phyloP scores from a whole-genome alignment of 2,888 invertebrate species.

The Brachypterus glaber region DNA sequence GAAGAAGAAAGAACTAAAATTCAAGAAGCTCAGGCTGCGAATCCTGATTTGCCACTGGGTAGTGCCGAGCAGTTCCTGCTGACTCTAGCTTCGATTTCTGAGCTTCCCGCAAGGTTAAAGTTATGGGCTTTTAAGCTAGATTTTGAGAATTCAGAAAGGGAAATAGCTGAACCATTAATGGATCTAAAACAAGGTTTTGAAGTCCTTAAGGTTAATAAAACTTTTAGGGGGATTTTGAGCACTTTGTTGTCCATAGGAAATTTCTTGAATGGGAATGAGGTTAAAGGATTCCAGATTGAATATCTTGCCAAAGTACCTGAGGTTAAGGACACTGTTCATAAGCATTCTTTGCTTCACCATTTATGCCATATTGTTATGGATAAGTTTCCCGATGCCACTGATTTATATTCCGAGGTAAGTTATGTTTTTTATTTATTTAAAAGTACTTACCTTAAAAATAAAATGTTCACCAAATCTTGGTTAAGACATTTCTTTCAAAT shows the following conservation, averaged over 20 bases:
- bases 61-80: slow-evolving; percentile 98
- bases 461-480: too few species aligned
- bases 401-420: slow-evolving; percentile 91
- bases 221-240: slow-evolving; percentile 90
- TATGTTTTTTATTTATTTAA: slow-evolving; percentile 2
- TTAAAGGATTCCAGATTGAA: slow-evolving; percentile 95
- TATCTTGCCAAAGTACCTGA: slow-evolving; percentile 96
- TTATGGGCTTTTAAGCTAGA: slow-evolving; percentile 99
- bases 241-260: slow-evolving; percentile 92
- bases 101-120: slow-evolving; percentile 83
- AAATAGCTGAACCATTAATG: slow-evolving; percentile 97
- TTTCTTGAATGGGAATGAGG: slow-evolving; percentile 86
- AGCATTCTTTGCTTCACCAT: slow-evolving; percentile 95
- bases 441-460: too few species aligned
- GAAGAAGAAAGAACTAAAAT: slow-evolving; percentile 92
- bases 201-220: slow-evolving; percentile 80
- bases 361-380: slow-evolving; percentile 96
- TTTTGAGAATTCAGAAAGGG: slow-evolving; percentile 94
- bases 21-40: slow-evolving; percentile 87
- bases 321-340: slow-evolving; percentile 98
- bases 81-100: slow-evolving; percentile 90
- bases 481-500: too few species aligned
- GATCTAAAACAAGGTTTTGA: slow-evolving; percentile 96
- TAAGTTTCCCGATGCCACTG: slow-evolving; percentile 88
- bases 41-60: slow-evolving; percentile 83